Percentiles rank a stretch among this genome's conserved stretches.
These are phyloP conservation scores for Neosilurus mollespiculum DNA, from an alignment of 2,797 vertebrate species.

Conservation along the genomic window DNA sequence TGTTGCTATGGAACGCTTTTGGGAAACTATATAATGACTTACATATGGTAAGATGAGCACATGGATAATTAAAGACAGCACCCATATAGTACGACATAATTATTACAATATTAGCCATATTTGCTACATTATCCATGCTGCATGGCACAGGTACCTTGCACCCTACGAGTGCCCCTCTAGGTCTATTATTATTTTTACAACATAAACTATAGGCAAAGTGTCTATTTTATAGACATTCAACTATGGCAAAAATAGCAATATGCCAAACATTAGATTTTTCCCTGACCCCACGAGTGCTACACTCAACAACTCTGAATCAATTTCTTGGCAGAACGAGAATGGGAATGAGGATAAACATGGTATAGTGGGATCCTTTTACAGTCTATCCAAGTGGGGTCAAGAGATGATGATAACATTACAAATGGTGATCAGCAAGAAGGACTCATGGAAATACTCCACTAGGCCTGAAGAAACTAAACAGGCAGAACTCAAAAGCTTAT, in stretches of 20 bases:
- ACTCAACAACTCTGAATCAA: background rate
- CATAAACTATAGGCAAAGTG: background rate
- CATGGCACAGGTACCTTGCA: too few species aligned
- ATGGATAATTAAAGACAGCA: too few species aligned
- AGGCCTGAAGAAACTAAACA: background rate
- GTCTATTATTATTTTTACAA: background rate
- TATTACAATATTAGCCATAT: too few species aligned
- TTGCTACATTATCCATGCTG: too few species aligned
- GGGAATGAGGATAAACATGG: constrained; percentile 1
- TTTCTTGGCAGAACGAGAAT: background rate
- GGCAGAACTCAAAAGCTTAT: background rate
- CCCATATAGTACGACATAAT: too few species aligned
- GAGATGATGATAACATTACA: background rate
- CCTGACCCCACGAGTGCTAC: background rate
- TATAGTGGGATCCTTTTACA: background rate
- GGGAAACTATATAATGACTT: too few species aligned
- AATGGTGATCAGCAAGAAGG: background rate
- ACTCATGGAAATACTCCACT: background rate
- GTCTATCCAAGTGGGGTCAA: background rate
- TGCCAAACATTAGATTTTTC: background rate
- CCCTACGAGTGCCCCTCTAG: too few species aligned
- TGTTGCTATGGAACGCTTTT: too few species aligned
- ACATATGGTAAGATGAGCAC: too few species aligned
- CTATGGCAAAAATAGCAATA: background rate
- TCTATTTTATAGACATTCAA: background rate